Percentiles rank a stretch among this genome's conserved stretches.
Evolutionary conservation across 2,113 vertebrate species (phyloP).

Genomic region (Epinephelus moara): DNA sequence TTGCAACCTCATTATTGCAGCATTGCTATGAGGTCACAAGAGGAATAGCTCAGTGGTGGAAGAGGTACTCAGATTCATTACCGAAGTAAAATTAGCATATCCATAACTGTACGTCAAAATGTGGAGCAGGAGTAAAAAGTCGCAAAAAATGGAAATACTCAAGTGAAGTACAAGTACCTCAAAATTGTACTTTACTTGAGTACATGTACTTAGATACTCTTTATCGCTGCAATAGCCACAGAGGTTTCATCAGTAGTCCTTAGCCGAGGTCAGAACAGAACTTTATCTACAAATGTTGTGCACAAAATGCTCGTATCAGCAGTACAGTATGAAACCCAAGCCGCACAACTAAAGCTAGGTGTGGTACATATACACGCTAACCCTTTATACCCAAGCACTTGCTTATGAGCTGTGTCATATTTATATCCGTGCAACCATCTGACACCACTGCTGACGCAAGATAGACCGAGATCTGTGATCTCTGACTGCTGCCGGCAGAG

Average conservation of each 20-base stretch:
- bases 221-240: neutral
- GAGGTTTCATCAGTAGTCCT: constrained; percentile 2
- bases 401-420: constrained; percentile 80
- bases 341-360: constrained; percentile 71
- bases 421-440: constrained; percentile 81
- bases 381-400: constrained; percentile 72
- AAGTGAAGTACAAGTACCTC: neutral
- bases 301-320: constrained; percentile 71
- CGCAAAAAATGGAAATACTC: neutral
- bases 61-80: neutral
- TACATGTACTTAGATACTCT: neutral
- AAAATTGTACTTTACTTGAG: neutral
- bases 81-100: too few relatives aligned
- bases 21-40: constrained; percentile 37
- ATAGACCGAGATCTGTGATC: constrained; percentile 52
- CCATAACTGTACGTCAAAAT: too few relatives aligned
- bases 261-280: neutral
- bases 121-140: neutral
- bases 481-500: constrained; percentile 22
- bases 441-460: constrained; percentile 84
- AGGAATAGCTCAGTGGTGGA: neutral
- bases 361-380: constrained; percentile 76
- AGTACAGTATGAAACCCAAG: constrained; percentile 66
- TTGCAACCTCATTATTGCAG: constrained; percentile 34
- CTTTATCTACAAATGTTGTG: constrained; percentile 51